phyloP scores from a whole-genome alignment of 2,113 vertebrate genomes.

The Rhea pennata region DNA sequence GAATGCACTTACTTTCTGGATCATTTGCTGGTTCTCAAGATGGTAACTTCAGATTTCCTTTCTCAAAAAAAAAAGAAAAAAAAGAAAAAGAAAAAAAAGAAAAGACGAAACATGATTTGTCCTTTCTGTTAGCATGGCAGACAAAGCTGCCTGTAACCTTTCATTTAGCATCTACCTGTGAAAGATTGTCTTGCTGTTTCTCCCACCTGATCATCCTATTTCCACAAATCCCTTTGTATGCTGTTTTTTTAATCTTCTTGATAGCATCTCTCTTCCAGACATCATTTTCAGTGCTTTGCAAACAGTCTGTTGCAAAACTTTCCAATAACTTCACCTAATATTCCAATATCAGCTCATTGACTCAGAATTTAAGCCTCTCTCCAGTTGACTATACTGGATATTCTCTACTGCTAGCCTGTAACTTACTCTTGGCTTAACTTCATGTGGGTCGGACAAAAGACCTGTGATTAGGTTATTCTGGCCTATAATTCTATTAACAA shows the following conservation, averaged over 20 bases:
- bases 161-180: neutral
- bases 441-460: neutral
- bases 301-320: neutral
- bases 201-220: neutral
- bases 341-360: neutral
- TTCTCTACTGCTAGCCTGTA: neutral
- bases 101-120: neutral
- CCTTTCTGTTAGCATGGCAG: neutral
- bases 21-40: constrained; percentile 92
- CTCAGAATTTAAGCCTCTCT: neutral
- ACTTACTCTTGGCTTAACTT: neutral
- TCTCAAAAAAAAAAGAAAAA: neutral
- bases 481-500: neutral
- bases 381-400: neutral
- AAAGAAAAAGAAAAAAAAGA: too few species aligned
- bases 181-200: neutral
- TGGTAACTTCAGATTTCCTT: constrained; percentile 73
- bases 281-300: neutral
- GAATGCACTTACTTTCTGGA: constrained; percentile 94
- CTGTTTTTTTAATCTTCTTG: neutral
- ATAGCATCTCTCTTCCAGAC: neutral
- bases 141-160: neutral
- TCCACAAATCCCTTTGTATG: neutral
- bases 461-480: neutral
- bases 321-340: neutral